These are phyloP conservation scores for Geococcyx californianus DNA, from an alignment of 2,113 vertebrate genomes.

Conservation along the genomic window DNA sequence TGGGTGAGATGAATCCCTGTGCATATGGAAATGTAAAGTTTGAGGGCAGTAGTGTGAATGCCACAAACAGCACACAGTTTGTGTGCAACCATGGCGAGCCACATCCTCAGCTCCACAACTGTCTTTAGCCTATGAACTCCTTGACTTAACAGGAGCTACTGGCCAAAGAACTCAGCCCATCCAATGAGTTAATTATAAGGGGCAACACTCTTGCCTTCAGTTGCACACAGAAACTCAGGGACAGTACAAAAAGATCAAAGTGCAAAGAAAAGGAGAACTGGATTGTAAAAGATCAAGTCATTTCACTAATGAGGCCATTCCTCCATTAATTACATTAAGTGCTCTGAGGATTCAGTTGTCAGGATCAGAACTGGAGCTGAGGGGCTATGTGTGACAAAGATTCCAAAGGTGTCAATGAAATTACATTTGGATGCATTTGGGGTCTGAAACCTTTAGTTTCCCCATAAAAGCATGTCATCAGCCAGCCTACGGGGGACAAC, in stretches of 20 bases:
- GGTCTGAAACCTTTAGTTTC: not conserved
- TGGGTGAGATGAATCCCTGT: not conserved
- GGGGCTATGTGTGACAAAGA: not conserved
- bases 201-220: not conserved
- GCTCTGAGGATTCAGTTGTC: not conserved
- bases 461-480: not conserved
- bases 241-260: not conserved
- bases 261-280: not conserved
- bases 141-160: not conserved
- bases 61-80: not conserved
- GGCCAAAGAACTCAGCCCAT: not conserved
- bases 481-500: not conserved
- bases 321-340: not conserved
- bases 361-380: not conserved
- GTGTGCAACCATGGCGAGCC: not conserved
- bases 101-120: not conserved
- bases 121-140: not conserved
- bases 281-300: not conserved
- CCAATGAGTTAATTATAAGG: not conserved
- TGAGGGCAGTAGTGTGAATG: not conserved
- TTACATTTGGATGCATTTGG: not conserved
- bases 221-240: fast-evolving
- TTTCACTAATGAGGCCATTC: not conserved
- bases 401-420: not conserved
- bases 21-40: not conserved